Base-by-base conservation (phyloP, 2,113 vertebrate species). In the Climacteris rufus region DNA sequence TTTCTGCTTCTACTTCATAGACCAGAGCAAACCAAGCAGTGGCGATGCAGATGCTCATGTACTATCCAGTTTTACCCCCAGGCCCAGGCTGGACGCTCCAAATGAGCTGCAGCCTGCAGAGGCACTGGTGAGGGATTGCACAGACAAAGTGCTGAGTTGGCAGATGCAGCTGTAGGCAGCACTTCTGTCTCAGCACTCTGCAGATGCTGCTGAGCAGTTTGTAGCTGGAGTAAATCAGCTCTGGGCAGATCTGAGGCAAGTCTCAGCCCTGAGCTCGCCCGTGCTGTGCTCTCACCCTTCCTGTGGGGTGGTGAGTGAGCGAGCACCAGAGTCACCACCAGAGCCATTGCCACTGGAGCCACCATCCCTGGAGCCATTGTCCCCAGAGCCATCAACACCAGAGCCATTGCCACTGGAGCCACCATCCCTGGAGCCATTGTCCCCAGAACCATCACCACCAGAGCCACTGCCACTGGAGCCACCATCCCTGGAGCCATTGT, bases 11-110 rank as follows among this genome's bases (percentile, higher is more conserved):
- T 40, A 0, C 57, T 63, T 12, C 57, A 11, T 0, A 30, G 52
- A 24, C 4, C 40, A n/a, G 74, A 57, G 56, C 56, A 45, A 9
- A 44, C 33, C 33, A 57, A 61, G 42, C 4, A 15, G 0, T 0
- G 3, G 53, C 0, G 0, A 2, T 15, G 61, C 16, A 21, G 53
- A 24, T 1, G 3, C 40, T 9, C 4, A 0, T 1, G 13, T 7
- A 14, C 49, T 50, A 10, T 1, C 13, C 50, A 20, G 0, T 27
- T 56, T 21, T 13, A 17, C 42, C 40, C 70, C 59, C 3, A 11
- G 8, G 64, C 22, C 16, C 45, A 21, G 80, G 40, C 37, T 15
- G 30, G 66, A 7, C 27, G 18, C 15, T 23, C 6, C 4, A 1
- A 5, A 17, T 0, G 7, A 66, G 63, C 20, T 19, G 49, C 66